Base-by-base conservation (phyloP, 2,888 invertebrate species). In the Idaea dimidiata region DNA sequence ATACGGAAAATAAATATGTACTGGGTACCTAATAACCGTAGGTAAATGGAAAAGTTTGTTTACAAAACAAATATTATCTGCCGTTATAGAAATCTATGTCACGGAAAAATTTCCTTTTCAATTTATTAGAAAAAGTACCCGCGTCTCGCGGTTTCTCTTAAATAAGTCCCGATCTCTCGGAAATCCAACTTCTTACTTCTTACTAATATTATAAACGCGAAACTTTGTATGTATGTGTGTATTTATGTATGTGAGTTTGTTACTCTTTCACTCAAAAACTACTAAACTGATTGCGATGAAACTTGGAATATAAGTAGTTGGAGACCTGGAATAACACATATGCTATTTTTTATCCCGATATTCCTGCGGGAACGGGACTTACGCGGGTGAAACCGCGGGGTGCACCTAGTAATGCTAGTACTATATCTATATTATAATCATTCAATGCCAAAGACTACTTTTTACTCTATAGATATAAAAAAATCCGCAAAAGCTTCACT, bases 41-140 rank as follows among this genome's bases (percentile, higher is more conserved):
- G 1, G 77, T 76, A 67, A 76, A 78, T 76, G 74, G 67, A 74
- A 75, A 75, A 74, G 72, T 64, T 72, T 73, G 77, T 73, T 69
- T 66, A 63, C 66, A 69, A 66, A 63, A 65, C 71, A 69, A 78
- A 78, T 79, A 75, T 80, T 76, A 66, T 43, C 43, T 43, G 43
- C 14, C 43, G 14, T 14, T 43, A 43, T 43, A 43, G 43, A 43
- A 43, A 43, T 43, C 43, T 43, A 10, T 43, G 43, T 43, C 43
- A 43, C 43, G 43, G 10, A 3, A 43, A 43, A 43, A 14, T 14
- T 43, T 24, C 24, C 5, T 5, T 24, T 8, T 8, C 14, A 10
- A 43, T 43, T 43, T 43, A 43, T 43, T 43, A 43, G 14, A 43
- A 43, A 43, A 14, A 43, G 10, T 43, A 7, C 10, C 43, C 7